These are phyloP conservation scores for Petrolisthes manimaculis DNA, from an alignment of 2,888 invertebrate species.

Conservation along the genomic window DNA sequence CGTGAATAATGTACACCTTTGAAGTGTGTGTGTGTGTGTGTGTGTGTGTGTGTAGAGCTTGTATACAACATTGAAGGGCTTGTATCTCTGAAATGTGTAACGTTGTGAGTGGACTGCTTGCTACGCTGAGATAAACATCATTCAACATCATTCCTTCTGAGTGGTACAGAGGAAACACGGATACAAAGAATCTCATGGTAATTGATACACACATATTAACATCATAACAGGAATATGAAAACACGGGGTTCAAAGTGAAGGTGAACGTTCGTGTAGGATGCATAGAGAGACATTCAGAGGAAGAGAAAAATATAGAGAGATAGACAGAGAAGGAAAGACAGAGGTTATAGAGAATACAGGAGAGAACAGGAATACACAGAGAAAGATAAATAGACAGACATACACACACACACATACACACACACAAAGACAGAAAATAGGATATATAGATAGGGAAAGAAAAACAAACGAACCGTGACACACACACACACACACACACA, in stretches of 20 bases:
- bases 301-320: neutral
- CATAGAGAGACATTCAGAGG: neutral
- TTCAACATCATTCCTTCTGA: no score
- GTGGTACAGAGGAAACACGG: neutral
- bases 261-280: neutral
- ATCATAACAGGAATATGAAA: neutral
- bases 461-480: neutral
- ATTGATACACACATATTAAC: neutral
- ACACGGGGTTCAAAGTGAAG: neutral
- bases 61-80: no score
- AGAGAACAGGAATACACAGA: neutral
- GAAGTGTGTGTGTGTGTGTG: neutral
- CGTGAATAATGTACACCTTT: no score
- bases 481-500: slow-evolving; percentile 26
- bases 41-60: neutral
- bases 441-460: neutral
- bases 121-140: no score
- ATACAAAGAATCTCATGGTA: neutral
- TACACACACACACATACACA: neutral
- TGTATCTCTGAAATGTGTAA: no score
- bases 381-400: neutral
- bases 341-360: neutral
- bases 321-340: neutral
- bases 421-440: neutral
- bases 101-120: no score